A percentile compares a stretch with the other conserved stretches of the same genome.
These are phyloP conservation scores for Pelodiscus sinensis DNA, from an alignment of 2,113 vertebrate genomes.

Conservation along the genomic window DNA sequence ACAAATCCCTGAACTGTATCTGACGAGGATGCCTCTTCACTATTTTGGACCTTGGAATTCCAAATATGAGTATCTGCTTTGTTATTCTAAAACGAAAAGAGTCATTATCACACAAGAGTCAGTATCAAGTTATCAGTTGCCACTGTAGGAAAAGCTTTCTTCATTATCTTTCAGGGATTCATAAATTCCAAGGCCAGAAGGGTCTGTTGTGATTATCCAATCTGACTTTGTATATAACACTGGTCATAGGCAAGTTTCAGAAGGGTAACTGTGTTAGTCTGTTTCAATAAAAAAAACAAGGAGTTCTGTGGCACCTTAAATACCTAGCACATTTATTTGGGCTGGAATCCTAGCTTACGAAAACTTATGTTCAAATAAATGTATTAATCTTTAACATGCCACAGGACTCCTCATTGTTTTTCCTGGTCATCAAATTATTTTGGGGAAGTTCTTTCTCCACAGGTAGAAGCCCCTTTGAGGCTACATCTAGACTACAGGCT, in stretches of 20 bases:
- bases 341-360: too few relatives aligned
- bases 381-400: too few relatives aligned
- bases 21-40: neutral
- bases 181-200: neutral
- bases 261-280: too few relatives aligned
- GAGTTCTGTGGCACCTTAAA: too few relatives aligned
- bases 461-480: neutral
- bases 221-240: neutral
- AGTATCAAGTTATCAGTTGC: neutral
- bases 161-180: neutral
- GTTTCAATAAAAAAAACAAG: too few relatives aligned
- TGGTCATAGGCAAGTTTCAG: neutral
- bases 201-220: neutral
- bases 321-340: too few relatives aligned
- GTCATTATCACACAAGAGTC: neutral
- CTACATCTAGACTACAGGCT: too few relatives aligned
- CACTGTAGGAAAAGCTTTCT: neutral
- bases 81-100: neutral
- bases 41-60: neutral
- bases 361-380: too few relatives aligned
- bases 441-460: neutral
- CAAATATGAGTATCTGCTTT: neutral
- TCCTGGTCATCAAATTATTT: too few relatives aligned
- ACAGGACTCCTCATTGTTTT: too few relatives aligned
- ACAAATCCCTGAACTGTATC: neutral